These are phyloP conservation scores for Lithodes maja DNA, from an alignment of 2,888 invertebrate species.

Conservation along the genomic window DNA sequence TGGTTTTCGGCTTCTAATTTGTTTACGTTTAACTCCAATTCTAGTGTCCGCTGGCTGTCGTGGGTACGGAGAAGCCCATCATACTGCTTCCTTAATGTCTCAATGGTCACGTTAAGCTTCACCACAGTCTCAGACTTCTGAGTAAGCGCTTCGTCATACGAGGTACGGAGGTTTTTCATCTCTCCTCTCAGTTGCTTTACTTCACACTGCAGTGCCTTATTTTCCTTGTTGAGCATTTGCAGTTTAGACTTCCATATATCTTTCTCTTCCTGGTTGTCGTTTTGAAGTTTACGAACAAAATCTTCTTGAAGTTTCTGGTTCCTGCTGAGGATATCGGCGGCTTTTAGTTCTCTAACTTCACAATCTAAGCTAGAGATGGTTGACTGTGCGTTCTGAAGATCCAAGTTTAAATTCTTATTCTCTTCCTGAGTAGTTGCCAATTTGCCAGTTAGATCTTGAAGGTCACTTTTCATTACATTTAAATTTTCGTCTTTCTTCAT, in stretches of 20 bases:
- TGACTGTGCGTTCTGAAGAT: conserved; percentile 60
- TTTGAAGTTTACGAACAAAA: conserved; percentile 60
- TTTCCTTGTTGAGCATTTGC: conserved; percentile 32
- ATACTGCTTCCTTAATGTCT: conserved; percentile 55
- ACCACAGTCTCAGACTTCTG: conserved; percentile 59
- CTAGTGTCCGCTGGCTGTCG: conserved; percentile 30
- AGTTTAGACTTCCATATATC: conserved; percentile 43
- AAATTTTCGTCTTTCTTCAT: conserved; percentile 56
- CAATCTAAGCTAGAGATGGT: conserved; percentile 61
- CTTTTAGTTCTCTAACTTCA: conserved; percentile 56
- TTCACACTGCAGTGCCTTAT: conserved; percentile 36
- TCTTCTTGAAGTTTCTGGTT: conserved; percentile 64
- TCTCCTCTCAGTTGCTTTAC: conserved; percentile 52
- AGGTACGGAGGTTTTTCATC: conserved; percentile 39
- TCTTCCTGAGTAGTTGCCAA: conserved; percentile 37
- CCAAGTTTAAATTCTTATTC: conserved; percentile 55
- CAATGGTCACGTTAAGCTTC: conserved; percentile 49
- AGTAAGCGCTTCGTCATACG: conserved; percentile 44
- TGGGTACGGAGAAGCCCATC: conserved; percentile 55
- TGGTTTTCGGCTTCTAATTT: conserved; percentile 49
- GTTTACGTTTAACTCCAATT: conserved; percentile 41
- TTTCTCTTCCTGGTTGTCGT: conserved; percentile 51
- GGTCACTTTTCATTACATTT: conserved; percentile 36
- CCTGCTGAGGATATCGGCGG: conserved; percentile 54
- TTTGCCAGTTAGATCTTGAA: conserved; percentile 44